Conservation (phyloP, 1,140 invertebrate genomes). For the Drosophila malerkotliana region DNA sequence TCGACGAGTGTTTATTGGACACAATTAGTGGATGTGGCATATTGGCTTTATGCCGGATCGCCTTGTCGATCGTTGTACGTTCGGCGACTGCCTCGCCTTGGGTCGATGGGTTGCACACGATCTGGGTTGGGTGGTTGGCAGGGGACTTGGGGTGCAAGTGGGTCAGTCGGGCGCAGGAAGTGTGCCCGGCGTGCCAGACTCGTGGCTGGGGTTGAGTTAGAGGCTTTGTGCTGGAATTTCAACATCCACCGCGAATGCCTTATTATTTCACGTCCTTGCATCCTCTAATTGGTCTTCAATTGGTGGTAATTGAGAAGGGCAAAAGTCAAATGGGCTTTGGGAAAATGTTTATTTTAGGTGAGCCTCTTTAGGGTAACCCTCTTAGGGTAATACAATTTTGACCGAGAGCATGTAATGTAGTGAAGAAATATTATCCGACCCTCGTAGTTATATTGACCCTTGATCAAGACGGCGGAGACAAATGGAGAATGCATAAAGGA, state of each 20-base stretch:
- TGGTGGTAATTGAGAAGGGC: constrained; percentile 5
- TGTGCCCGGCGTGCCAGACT: constrained; percentile 42
- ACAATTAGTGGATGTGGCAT: constrained; percentile 78
- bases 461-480: too few relatives aligned
- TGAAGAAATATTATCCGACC: too few relatives aligned
- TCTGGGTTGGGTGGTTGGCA: constrained; percentile 23
- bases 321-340: constrained; percentile 3
- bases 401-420: too few relatives aligned
- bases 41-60: constrained; percentile 66
- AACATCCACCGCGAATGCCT: background rate
- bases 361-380: too few relatives aligned
- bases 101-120: background rate
- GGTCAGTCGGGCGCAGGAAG: constrained; percentile 59
- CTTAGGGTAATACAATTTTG: too few relatives aligned
- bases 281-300: constrained; percentile 35
- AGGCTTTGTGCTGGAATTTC: constrained; percentile 34
- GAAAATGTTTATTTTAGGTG: background rate
- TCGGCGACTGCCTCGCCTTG: background rate
- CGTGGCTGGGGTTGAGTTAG: constrained; percentile 49
- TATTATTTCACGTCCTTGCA: constrained; percentile 6
- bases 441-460: too few relatives aligned
- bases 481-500: too few relatives aligned
- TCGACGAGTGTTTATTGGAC: constrained; percentile 76
- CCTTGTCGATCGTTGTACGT: constrained; percentile 9
- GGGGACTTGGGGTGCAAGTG: constrained; percentile 20